These are phyloP conservation scores for Phenganax stokvisi DNA, from an alignment of 92 coral and sea anemone genomes.

Conservation along the genomic window DNA sequence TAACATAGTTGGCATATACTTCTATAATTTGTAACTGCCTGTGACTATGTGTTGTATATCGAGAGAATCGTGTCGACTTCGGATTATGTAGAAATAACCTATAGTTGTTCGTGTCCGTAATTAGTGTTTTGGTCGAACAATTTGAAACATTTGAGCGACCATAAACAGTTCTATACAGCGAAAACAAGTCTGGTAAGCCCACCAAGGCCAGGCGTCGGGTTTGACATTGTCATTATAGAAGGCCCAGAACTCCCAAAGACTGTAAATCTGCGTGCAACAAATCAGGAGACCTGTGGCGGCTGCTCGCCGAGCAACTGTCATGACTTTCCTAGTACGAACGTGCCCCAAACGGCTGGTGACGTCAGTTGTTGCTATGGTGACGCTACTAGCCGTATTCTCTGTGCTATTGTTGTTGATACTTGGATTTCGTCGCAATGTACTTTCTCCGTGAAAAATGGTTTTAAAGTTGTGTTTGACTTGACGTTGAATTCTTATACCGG, in stretches of 20 bases:
- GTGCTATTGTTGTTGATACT: background rate
- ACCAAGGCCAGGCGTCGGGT: constrained; percentile 56
- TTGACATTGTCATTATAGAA: constrained; percentile 6
- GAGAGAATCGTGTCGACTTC: background rate
- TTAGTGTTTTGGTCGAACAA: constrained; percentile 14
- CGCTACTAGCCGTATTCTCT: background rate
- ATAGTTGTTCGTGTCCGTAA: background rate
- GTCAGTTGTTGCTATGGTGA: background rate
- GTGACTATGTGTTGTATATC: background rate
- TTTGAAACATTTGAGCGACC: constrained; percentile 29
- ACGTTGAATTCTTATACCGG: background rate
- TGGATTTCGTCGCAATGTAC: no score
- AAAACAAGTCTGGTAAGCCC: constrained; percentile 44
- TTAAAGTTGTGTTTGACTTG: background rate
- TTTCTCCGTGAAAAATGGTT: background rate
- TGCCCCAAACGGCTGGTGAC: background rate
- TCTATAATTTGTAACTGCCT: no score
- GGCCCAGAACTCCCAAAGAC: constrained; percentile 34
- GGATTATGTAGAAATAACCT: background rate
- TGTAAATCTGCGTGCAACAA: constrained; percentile 17
- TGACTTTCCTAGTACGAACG: constrained; percentile 31
- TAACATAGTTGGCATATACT: no score
- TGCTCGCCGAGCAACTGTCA: constrained; percentile 18
- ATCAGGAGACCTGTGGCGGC: constrained; percentile 38
- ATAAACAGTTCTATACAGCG: constrained; percentile 49